Base-by-base conservation (phyloP, 2,888 invertebrate species). In the Gibbula magus region DNA sequence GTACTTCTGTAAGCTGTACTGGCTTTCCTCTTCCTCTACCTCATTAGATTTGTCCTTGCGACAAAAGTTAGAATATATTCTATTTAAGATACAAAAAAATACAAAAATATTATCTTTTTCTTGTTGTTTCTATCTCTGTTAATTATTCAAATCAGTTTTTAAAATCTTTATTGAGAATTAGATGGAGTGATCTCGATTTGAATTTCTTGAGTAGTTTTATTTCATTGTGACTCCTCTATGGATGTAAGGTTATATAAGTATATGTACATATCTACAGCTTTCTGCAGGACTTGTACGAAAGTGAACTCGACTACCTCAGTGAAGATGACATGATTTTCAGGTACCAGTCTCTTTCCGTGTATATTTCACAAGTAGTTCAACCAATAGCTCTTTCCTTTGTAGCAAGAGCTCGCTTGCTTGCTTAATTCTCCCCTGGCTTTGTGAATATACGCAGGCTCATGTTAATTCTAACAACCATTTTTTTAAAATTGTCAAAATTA, bases 221-320 rank as follows among this genome's bases (percentile, higher is more conserved):
- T 29, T 61, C 61, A 61, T 16, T 61, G 61, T 61, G 29, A 29
- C 61, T 29, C 25, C 29, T 70, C 70, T 70, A n/a, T 70, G 70
- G 39, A 70, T 70, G 13, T 25, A 35, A 70, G 70, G 35, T 3
- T 70, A 70, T 45, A 70, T 56, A 22, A n/a, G 70, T 70, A 20
- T 70, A 16, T 70, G 70, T 70, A 70, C 70, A 70, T 70, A 70
- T 70, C 70, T n/a, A 18, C 3, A n/a, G 18, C 70, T 70, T 70
- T 70, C 70, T 70, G 20, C 70, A 39, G n/a, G n/a, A 70, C 16
- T 18, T 35, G 39, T 32, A 70, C 32, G 70, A 70, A 70, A 70
- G 70, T 35, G 20, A 70, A 32, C 20, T 70, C 32, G 18, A 32
- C 70, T 70, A 70, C 70, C 70, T 70, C 70, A 70, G 70, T 16